Percentiles rank a stretch among this genome's conserved stretches.
phyloP scores from a whole-genome alignment of 2,797 vertebrate genomes.

The Fundulus diaphanus region DNA sequence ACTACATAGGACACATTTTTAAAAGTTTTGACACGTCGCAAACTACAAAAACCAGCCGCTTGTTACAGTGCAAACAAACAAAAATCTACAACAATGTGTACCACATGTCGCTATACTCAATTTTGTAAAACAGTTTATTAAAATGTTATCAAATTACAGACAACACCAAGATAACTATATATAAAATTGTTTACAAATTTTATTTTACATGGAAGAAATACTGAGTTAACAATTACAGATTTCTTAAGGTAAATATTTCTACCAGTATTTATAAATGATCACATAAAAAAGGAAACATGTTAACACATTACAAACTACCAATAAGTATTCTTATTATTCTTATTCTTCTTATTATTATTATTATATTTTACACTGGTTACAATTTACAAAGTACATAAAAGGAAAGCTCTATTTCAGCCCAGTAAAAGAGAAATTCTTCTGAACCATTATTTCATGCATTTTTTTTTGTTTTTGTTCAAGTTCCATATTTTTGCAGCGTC shows the following conservation, averaged over 20 bases:
- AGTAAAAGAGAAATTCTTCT: not conserved
- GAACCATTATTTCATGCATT: not conserved
- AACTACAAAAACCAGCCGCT: not conserved
- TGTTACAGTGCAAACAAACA: not conserved
- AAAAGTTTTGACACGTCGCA: not conserved
- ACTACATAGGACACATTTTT: not conserved
- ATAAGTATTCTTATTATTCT: too few species aligned
- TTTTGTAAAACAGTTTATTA: not conserved
- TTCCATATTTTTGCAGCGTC: not conserved
- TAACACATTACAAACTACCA: not conserved
- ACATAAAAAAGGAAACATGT: not conserved
- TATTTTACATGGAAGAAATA: not conserved
- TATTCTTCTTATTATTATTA: too few species aligned
- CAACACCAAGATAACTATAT: too few species aligned
- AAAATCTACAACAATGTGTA: not conserved
- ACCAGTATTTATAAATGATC: not conserved
- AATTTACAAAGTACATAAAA: not conserved
- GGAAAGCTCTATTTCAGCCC: not conserved
- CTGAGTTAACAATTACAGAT: not conserved
- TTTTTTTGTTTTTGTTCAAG: not conserved
- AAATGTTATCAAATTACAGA: not conserved
- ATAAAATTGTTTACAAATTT: not conserved
- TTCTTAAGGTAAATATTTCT: not conserved
- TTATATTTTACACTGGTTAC: too few species aligned
- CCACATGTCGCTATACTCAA: not conserved